Evolutionary conservation across 1,140 invertebrate species (phyloP), one percentile per base, ranked within the genome.

Genomic region (Aplysia californica): DNA sequence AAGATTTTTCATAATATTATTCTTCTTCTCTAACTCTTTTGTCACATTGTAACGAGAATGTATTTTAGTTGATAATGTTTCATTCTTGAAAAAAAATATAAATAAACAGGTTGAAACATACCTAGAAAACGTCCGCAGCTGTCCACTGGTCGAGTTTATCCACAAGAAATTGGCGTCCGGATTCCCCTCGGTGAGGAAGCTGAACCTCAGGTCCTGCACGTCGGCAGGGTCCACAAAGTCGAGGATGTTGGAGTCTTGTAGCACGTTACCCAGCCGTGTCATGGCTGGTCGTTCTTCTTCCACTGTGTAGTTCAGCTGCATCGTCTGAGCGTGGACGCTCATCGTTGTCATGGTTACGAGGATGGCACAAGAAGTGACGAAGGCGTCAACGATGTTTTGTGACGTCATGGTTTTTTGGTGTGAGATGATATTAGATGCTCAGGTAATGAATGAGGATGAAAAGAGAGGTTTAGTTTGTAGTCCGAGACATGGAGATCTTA

Each of bases 121-220:
- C 72, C 72, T 75, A 23, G 58, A 65, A 20, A 41, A 58, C 3
- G 72, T 75, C 29, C 50, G 41, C 1, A 75, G 39, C n/a, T 75
- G 59, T 20, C 72, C 72, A 18, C 2, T 44, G 0, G 59, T 75
- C 18, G 58, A 58, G 41, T 75, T 75, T 20, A 75, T 44, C 61
- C 59, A 75, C 31, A 75, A 23, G n/a, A 65, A 75, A 44, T 38
- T 20, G 6, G 61, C 72, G 10, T 65, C 31, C 21, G 38, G 38
- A 35, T 75, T 83, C 20, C 80, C 79, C 67, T 81, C 79, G 0
- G 78, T 80, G n/a, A 85, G 72, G 36, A 86, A 83, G 26, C 77
- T 82, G 69, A 80, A 86, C 23, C 79, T 72, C 26, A 85, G 59
- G 58, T 82, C 79, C 64, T 55, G 31, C 67, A 82, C 79, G 41